Percentiles rank a stretch among this genome's conserved stretches.
phyloP scores from a whole-genome alignment of 2,888 invertebrate genomes.

The Dryococelus australis region DNA sequence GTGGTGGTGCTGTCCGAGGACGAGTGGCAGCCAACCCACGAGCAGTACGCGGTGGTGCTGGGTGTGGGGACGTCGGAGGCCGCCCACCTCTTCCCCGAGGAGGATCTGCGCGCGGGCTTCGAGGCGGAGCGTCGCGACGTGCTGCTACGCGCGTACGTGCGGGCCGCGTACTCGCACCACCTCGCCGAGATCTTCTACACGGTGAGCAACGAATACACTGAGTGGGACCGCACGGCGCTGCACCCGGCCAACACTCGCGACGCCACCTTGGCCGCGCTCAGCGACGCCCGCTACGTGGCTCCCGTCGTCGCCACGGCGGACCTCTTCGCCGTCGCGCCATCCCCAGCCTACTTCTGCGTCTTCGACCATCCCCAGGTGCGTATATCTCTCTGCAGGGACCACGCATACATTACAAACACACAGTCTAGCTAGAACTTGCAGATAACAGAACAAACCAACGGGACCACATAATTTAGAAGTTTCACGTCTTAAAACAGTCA shows the following conservation, averaged over 20 bases:
- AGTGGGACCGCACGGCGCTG: conserved; percentile 9
- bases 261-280: neutral
- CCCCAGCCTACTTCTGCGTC: conserved; percentile 19
- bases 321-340: neutral
- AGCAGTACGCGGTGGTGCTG: neutral
- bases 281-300: neutral
- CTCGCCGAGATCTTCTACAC: conserved; percentile 6
- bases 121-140: neutral
- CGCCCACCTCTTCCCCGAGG: neutral
- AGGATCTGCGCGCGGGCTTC: neutral
- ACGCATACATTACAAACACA: no score
- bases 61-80: neutral
- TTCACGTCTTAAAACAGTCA: no score
- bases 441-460: no score
- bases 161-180: neutral
- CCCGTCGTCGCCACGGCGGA: neutral
- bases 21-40: neutral
- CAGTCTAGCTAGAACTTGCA: no score
- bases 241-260: neutral
- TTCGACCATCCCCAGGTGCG: neutral
- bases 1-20: neutral
- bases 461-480: no score
- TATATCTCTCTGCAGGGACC: no score
- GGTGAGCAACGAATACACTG: neutral
- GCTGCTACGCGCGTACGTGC: neutral